Evolutionary conservation across 2,888 invertebrate species (phyloP), one percentile per base, ranked within the genome.

Genomic region (Stenichneumon culpator): DNA sequence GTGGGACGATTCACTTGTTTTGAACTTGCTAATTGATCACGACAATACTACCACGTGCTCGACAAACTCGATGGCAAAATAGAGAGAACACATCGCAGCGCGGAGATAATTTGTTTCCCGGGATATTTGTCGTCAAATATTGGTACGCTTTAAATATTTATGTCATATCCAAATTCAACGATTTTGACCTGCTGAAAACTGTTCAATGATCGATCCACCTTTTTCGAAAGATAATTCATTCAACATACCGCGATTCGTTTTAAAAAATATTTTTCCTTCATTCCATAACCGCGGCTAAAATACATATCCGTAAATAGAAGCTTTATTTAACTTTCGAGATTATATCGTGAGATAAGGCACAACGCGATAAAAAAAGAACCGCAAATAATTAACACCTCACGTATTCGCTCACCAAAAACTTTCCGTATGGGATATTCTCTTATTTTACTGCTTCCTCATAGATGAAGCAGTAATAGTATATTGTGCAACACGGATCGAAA

Each of bases 1-100:
- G 22, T 57, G 57, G 57, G 57, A 22, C 11, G 25, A 57, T 22
- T 25, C 57, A 57, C 1, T 25, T 25, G 25, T 25, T 25, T 22
- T 57, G 57, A 57, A 57, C 57, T 57, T 57, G 57, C 57, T 57
- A 25, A 25, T 57, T 57, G 16, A 57, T 57, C 25, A 14, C 57
- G 25, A 22, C 2, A 57, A 3, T 25, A 3, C 25, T 25, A 25
- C 57, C 57, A 47, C 44, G 44, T 16, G 44, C 44, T 47, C 16
- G 3, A 47, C 44, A 25, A 25, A 57, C 57, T 57, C 57, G 14
- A 57, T 57, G 25, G 19, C 57, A 57, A 4, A 57, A 14, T 57
- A 25, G 57, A 14, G 4, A 22, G 4, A 57, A 22, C 14, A 7
- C 14, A 57, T 22, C 14, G 11, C 22, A 25, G 25, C 25, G 25